Base-by-base conservation (phyloP, 1,140 invertebrate species). In the Oppia nitens region DNA sequence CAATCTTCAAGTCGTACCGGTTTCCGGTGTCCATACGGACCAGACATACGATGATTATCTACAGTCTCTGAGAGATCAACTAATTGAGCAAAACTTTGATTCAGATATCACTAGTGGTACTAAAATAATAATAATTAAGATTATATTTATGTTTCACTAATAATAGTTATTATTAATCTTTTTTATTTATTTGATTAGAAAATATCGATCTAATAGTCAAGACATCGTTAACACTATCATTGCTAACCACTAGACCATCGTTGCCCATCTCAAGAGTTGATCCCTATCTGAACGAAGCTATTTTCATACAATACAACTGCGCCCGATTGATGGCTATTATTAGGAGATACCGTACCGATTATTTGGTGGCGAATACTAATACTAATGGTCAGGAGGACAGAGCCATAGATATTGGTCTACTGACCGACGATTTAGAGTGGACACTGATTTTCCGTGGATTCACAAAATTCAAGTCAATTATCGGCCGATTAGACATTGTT, bases 271-370 rank as follows among this genome's bases (percentile, higher is more conserved):
- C 3, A 2, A 47, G 47, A 20, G 29, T 47, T 25, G 55, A 55
- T 20, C 14, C 53, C 26, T 28, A 32, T 14, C 24, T 21, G 12
- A 50, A 24, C 28, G 45, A 57, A 29, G 21, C 55, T 26, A 50
- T 27, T 17, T 57, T 57, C 21, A 23, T 57, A 12, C 55, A 57
- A 23, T 57, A 57, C 28, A 57, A 57, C 28, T 27, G 40, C n/a
- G 55, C 55, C 12, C 40, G 55, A 47, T 48, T 57, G 14, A 53
- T 47, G 25, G 40, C 55, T 1, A 57, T 57, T 4, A 23, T 57
- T 2, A 32, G 21, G 6, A 50, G 40, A 50, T 57, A 52, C 23
- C 6, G 23, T 24, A n/a, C 1, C 40, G 28, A 57, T 45, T 55
- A 27, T 47, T 40, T n/a, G 17, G 17, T 40, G 32, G 17, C 17